These are phyloP conservation scores for Chaenodraco wilsoni DNA, from an alignment of 2,797 vertebrate species.

Conservation along the genomic window DNA sequence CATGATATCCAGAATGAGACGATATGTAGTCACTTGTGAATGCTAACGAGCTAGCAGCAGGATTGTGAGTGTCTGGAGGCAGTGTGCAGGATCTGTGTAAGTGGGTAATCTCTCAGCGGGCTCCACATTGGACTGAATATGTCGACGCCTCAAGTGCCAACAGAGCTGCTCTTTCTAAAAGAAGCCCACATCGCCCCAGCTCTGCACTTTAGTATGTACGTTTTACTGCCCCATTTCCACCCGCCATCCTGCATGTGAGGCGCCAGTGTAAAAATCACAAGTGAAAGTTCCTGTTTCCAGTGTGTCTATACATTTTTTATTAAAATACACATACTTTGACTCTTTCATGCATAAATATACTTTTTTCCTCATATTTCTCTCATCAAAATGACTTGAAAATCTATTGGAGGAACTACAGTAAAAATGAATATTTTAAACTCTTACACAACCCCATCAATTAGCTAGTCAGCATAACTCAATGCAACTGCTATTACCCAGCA, in stretches of 20 bases:
- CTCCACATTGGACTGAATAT: conserved; percentile 24
- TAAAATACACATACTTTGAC: conserved; percentile 3
- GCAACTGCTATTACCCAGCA: conserved; percentile 25
- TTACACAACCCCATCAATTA: conserved; percentile 48
- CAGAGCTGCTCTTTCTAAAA: conserved; percentile 50
- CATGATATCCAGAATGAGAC: too few relatives aligned
- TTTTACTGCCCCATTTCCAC: conserved; percentile 43
- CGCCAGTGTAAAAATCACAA: conserved; percentile 19
- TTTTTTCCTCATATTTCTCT: not conserved
- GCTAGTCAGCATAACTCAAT: conserved; percentile 29
- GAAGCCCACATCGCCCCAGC: conserved; percentile 33
- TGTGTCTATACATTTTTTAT: conserved; percentile 37
- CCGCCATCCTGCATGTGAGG: not conserved
- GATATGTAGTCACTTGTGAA: too few relatives aligned
- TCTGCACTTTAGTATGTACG: conserved; percentile 55
- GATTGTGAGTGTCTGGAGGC: not conserved
- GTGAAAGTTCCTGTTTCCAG: not conserved
- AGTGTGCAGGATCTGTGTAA: conserved; percentile 27
- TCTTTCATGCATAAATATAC: not conserved
- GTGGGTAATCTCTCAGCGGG: conserved; percentile 50
- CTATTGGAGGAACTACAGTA: conserved; percentile 19
- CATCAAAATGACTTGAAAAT: conserved; percentile 12
- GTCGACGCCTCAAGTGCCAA: conserved; percentile 29
- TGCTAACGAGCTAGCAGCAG: not conserved
- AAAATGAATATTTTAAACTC: conserved; percentile 63